Evolutionary conservation across 2,113 vertebrate genomes (phyloP).

Genomic region (Dipodomys ordii): DNA sequence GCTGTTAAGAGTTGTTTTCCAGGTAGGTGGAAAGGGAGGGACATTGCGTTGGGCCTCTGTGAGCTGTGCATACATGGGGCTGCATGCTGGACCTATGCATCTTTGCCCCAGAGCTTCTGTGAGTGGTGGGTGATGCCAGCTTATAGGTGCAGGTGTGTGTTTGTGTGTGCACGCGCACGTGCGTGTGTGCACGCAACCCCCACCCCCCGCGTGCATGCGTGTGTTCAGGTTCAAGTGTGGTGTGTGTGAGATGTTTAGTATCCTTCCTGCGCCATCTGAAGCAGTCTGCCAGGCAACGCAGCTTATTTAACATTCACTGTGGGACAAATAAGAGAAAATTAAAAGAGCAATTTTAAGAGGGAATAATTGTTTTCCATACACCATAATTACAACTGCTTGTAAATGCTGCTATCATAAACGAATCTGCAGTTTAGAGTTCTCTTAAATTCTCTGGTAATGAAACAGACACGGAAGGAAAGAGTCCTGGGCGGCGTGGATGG

Average conservation of each 20-base stretch:
- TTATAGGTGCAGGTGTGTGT: accelerated
- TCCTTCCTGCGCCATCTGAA: background rate
- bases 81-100: accelerated
- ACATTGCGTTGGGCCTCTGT: background rate
- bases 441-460: constrained; percentile 76
- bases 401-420: constrained; percentile 75
- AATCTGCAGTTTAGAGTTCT: constrained; percentile 71
- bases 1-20: too few relatives aligned
- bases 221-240: background rate
- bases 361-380: constrained; percentile 82
- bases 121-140: background rate
- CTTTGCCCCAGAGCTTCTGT: background rate
- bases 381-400: constrained; percentile 82
- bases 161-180: background rate
- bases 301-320: constrained; percentile 73
- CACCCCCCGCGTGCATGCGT: background rate
- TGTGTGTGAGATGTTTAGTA: background rate
- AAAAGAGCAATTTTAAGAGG: constrained; percentile 81
- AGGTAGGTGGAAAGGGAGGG: background rate
- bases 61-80: background rate
- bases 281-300: constrained; percentile 58
- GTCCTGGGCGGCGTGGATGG: background rate
- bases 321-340: constrained; percentile 80
- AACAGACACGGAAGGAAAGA: constrained; percentile 33
- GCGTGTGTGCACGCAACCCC: background rate